Evolutionary conservation across 1,140 invertebrate genomes (phyloP).

Genomic region (Geopemphigus sp.): DNA sequence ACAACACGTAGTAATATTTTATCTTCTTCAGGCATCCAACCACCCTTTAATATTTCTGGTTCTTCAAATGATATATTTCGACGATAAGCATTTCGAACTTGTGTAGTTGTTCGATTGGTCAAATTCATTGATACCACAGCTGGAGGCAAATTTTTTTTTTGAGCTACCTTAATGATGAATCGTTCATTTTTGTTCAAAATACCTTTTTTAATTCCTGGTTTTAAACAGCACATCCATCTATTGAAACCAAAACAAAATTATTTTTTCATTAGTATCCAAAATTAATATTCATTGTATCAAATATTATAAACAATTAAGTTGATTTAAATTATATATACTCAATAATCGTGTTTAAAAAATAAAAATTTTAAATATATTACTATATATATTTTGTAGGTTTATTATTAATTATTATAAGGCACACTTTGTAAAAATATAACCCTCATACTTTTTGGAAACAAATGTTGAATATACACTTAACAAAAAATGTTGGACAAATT

Average conservation of each 20-base stretch:
- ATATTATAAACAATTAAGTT: too few relatives aligned
- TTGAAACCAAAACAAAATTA: neutral
- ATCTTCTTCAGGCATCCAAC: slow-evolving; percentile 30
- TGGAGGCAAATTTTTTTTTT: slow-evolving; percentile 19
- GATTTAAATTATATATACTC: too few relatives aligned
- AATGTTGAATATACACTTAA: too few relatives aligned
- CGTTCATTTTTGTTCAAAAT: slow-evolving; percentile 14
- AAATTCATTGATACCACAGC: slow-evolving; percentile 42
- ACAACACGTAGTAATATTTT: slow-evolving; percentile 1
- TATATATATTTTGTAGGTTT: too few relatives aligned
- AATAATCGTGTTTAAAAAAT: too few relatives aligned
- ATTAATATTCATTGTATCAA: neutral
- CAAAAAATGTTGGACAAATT: too few relatives aligned
- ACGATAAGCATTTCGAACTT: slow-evolving; percentile 41
- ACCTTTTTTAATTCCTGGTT: slow-evolving; percentile 32
- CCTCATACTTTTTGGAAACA: too few relatives aligned
- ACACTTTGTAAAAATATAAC: too few relatives aligned
- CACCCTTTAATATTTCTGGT: neutral
- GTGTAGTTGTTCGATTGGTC: slow-evolving; percentile 26
- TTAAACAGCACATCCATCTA: slow-evolving; percentile 19
- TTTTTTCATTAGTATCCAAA: neutral
- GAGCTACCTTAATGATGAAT: slow-evolving; percentile 13
- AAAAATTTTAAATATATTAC: too few relatives aligned
- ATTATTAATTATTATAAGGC: too few relatives aligned
- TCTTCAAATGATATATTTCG: neutral